Evolutionary conservation across 2,888 invertebrate genomes (phyloP).

Genomic region (Chorisops tibialis): DNA sequence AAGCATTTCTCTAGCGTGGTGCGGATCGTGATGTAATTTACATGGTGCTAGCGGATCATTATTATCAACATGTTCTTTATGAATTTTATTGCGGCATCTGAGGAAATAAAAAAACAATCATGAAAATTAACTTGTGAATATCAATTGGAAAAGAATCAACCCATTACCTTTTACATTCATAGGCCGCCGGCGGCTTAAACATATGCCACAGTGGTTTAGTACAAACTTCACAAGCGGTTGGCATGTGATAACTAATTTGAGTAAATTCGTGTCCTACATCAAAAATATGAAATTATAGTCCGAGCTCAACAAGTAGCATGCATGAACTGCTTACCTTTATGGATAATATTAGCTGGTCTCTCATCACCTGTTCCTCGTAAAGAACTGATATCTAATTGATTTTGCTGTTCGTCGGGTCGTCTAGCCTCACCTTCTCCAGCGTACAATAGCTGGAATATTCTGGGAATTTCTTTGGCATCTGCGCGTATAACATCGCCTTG

Average conservation of each 20-base stretch:
- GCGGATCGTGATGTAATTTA: constrained; percentile 93
- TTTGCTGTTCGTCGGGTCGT: constrained; percentile 65
- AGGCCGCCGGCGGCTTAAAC: constrained; percentile 95
- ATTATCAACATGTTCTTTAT: constrained; percentile 90
- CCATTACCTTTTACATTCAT: constrained; percentile 88
- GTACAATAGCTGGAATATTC: constrained; percentile 95
- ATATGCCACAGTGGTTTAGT: constrained; percentile 96
- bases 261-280: constrained; percentile 85
- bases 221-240: constrained; percentile 97
- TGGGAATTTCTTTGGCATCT: constrained; percentile 97
- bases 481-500: constrained; percentile 99
- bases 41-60: constrained; percentile 86
- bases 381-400: constrained; percentile 56
- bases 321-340: constrained; percentile 50
- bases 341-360: constrained; percentile 49
- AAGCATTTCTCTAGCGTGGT: constrained; percentile 88
- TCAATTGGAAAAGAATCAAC: neutral
- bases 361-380: constrained; percentile 53
- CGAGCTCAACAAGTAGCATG: neutral
- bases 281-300: neutral
- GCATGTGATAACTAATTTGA: constrained; percentile 96
- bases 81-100: constrained; percentile 96
- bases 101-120: constrained; percentile 25
- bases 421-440: constrained; percentile 94
- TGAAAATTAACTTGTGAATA: neutral